Percentiles rank a stretch among this genome's conserved stretches.
Conservation (phyloP, 2,113 vertebrate genomes). For the Pan troglodytes region NHGRI_mPanTro3-v2.1_pri NC_072404.2:47604001-47604500, state of each 20-base stretch:
- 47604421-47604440: background rate
- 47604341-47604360: background rate
- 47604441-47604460: accelerated
- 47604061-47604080: background rate
- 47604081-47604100: background rate
- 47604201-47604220: background rate
- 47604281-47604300: background rate
- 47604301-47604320: background rate
- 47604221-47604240: background rate
- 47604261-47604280: background rate
- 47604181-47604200: background rate
- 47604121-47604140: background rate
- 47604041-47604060: background rate
- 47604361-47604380: background rate
- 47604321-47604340: background rate
- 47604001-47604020: background rate
- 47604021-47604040: background rate
- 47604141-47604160: background rate
- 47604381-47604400: background rate
- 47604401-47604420: background rate
- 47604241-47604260: accelerated
- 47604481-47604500: background rate
- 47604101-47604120: background rate
- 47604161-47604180: background rate
- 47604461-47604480: background rate